Evolutionary conservation across 2,888 invertebrate species (phyloP), one percentile per base, ranked within the genome.

Genomic region (Cheilosia soror): DNA sequence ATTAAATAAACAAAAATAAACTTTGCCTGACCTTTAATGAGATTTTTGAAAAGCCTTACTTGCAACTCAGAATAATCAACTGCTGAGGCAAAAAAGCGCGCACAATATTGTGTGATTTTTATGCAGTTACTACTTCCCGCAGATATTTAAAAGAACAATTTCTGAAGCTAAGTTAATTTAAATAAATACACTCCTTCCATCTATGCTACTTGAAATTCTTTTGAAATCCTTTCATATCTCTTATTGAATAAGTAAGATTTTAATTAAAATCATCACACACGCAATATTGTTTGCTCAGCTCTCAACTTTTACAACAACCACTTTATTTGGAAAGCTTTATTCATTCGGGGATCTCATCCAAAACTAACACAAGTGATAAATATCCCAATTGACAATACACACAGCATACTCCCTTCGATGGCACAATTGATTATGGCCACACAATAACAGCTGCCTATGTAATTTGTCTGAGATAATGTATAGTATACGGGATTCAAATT

Each of bases 191-290:
- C 3, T 7, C 1, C n/a, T 40, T 40, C n/a, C 25, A 7, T 42
- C 20, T 20, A 20, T 15, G 29, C 27, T 15, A 7, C 9, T 29
- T 6, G 27, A 6, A 33, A 37, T 49, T 15, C 47, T 69, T 69
- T 29, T 6, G 27, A 6, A 33, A 37, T 49, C 27, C 47, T 69
- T 69, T 69, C 49, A 69, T n/a, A n/a, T 47, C 15, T 57, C 58
- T 69, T 15, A 5, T 71, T 58, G 58, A 71, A 47, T 69, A 31
- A 71, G 49, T 60, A 71, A 57, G 44, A 71, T 71, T 57, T 42
- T 58, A 63, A 63, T 71, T 69, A 78, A 78, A 65, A 78, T 44
- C 55, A 55, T 49, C 57, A 71, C 49, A 62, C 60, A 62, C 51
- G 15, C 13, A 49, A 13, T 3, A 11, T 20, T 57, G 47, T 71